Base-by-base conservation (phyloP, 2,888 invertebrate genomes). In the Zele albiditarsus region DNA sequence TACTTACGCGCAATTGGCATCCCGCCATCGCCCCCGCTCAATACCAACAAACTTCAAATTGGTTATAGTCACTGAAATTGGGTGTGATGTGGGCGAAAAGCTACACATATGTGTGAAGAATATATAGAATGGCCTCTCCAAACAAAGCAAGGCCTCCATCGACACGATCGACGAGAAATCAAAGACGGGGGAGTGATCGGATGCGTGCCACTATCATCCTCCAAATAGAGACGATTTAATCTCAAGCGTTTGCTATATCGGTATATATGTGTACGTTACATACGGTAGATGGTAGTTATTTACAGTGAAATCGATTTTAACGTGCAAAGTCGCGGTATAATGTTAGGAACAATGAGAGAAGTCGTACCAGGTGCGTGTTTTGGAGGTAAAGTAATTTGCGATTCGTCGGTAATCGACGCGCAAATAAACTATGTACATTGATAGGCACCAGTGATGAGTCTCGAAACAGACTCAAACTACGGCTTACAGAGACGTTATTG, bases 31-130 rank as follows among this genome's bases (percentile, higher is more conserved):
- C 53, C 75, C 70, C 74, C 75, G 66, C 75, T 68, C 27, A 25
- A 74, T 77, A 53, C 71, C 58, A 74, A 82, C 83, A 84, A 89
- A 88, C 86, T 88, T 88, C 87, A 84, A 88, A 88, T 88, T 88
- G 88, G 85, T 87, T 86, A 83, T 80, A 75, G 82, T 74, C 77
- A 82, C 69, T 74, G 69, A 74, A 74, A 74, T 74, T 69, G 58
- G 67, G 62, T 73, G 42, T 31, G 14, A n/a, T 42, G 58, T 25
- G 46, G 58, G 33, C 20, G 20, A 6, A 53, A 46, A 3, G 20
- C 53, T 53, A 6, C 33, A 63, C 27, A 25, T 46, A 16, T 46
- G 46, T 66, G 38, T 65, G 65, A 0, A 27, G 16, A 25, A 60
- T 28, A 28, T 60, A 60, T 60, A 10, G 8, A 25, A 27, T 38